These are phyloP conservation scores for Clostera curtula DNA, from an alignment of 2,888 invertebrate species.

Conservation along the genomic window DNA sequence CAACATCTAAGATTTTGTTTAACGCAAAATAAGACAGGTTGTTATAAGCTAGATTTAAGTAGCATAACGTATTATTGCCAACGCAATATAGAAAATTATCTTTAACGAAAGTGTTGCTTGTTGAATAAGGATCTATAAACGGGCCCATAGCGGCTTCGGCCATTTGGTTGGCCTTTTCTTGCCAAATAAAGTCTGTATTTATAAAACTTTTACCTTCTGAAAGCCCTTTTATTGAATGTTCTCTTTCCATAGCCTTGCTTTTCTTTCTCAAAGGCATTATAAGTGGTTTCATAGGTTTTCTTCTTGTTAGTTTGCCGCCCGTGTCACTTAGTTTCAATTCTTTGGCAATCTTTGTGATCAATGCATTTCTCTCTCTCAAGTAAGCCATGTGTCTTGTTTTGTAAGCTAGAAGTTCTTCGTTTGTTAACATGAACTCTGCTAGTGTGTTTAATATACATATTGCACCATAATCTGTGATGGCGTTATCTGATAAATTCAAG, in stretches of 20 bases:
- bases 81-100: constrained; percentile 25
- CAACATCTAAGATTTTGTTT: constrained; percentile 30
- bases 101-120: constrained; percentile 19
- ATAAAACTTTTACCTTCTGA: constrained; percentile 12
- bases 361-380: no score
- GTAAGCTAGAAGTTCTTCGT: no score
- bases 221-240: constrained; percentile 19
- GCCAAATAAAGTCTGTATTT: constrained; percentile 17
- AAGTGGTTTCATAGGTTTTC: constrained; percentile 10
- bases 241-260: constrained; percentile 21
- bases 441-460: no score
- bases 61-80: constrained; percentile 40
- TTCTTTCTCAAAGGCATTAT: constrained; percentile 13
- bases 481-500: no score
- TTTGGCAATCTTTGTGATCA: constrained; percentile 12
- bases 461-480: no score
- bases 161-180: constrained; percentile 29
- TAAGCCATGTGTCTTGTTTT: no score
- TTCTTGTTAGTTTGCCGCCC: constrained; percentile 16
- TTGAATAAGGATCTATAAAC: constrained; percentile 32
- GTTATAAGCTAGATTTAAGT: constrained; percentile 47
- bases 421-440: no score
- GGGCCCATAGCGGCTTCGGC: constrained; percentile 25
- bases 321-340: constrained; percentile 22
- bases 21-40: constrained; percentile 31